phyloP scores from a whole-genome alignment of 1,140 invertebrate species.

The Drosophila willistoni region DNA sequence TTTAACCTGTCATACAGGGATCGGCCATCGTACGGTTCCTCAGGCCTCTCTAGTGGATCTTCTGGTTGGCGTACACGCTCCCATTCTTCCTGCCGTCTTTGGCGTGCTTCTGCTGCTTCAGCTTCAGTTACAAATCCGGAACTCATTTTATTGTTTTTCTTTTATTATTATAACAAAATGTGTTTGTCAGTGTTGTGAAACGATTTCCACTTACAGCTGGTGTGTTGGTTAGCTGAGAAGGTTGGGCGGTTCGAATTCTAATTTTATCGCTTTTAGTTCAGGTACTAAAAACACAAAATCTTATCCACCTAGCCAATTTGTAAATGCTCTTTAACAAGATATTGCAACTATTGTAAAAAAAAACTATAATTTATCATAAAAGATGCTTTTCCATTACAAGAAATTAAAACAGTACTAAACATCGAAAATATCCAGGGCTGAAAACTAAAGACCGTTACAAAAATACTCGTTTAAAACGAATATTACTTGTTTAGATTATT shows the following conservation, averaged over 20 bases:
- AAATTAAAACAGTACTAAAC: no score
- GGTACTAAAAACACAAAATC: not conserved
- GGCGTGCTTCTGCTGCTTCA: constrained; percentile 91
- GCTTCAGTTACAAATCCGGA: constrained; percentile 94
- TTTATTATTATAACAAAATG: constrained; percentile 19
- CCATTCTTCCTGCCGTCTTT: constrained; percentile 95
- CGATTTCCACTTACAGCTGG: not conserved
- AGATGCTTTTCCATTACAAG: no score
- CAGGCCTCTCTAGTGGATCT: constrained; percentile 94
- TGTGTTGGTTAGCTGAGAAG: not conserved
- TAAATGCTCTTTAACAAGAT: no score
- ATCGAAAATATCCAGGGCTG: no score
- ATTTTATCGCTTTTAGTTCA: not conserved
- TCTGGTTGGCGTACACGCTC: constrained; percentile 94
- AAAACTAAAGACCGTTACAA: no score
- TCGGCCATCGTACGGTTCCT: constrained; percentile 91
- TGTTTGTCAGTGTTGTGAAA: not conserved
- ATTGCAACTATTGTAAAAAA: not conserved
- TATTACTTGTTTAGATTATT: no score
- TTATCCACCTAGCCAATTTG: not conserved
- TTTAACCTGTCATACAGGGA: constrained; percentile 95
- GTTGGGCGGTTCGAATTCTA: not conserved
- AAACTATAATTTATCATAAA: no score
- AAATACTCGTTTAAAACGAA: no score
- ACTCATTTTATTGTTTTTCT: constrained; percentile 86